Conservation (phyloP, 2,113 vertebrate genomes). For the Lonchura striata region DNA sequence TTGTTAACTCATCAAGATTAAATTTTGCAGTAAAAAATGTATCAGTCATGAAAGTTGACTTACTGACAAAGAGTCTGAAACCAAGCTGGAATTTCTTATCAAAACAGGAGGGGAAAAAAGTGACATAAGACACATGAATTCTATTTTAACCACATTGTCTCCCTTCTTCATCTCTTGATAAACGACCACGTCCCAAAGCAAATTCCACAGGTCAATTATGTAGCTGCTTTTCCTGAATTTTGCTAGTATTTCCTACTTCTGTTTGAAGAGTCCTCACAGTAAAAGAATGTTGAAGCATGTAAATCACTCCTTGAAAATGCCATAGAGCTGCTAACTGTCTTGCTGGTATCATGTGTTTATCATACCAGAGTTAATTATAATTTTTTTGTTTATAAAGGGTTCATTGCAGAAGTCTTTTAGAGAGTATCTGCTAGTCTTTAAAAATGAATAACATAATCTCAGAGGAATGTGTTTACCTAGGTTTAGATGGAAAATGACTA, state of each 20-base stretch:
- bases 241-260: neutral
- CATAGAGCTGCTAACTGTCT: neutral
- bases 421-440: conserved; percentile 49
- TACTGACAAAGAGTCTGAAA: neutral
- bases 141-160: neutral
- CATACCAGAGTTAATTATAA: neutral
- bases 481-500: conserved; percentile 50
- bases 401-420: conserved; percentile 32
- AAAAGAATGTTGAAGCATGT: neutral
- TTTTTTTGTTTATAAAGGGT: conserved; percentile 46
- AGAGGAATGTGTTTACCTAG: conserved; percentile 39
- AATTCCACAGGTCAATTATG: neutral
- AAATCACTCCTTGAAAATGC: conserved; percentile 21
- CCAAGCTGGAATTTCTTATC: neutral
- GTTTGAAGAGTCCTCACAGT: neutral
- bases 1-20: neutral
- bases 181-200: neutral
- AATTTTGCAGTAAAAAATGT: neutral
- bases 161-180: neutral
- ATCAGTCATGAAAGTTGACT: neutral
- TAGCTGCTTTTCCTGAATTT: neutral
- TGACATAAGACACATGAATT: neutral
- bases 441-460: conserved; percentile 33
- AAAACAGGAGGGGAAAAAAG: neutral
- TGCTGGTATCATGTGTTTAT: neutral